phyloP scores from a whole-genome alignment of 2,797 vertebrate genomes.

The Myotis daubentonii region DNA sequence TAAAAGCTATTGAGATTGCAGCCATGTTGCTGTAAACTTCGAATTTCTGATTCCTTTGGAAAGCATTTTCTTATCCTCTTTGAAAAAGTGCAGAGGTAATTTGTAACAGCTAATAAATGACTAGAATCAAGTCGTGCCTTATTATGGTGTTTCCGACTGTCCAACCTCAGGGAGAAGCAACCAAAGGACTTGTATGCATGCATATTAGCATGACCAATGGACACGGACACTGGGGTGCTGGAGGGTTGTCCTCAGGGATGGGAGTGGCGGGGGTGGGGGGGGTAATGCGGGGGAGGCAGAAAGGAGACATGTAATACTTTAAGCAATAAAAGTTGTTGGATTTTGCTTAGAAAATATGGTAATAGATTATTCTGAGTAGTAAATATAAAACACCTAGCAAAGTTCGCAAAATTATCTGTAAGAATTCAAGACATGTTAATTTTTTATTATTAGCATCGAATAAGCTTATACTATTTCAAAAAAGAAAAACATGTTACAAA shows the following conservation, averaged over 20 bases:
- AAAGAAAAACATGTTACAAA: not conserved
- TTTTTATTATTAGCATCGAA: not conserved
- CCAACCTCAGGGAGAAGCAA: too few relatives aligned
- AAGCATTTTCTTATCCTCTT: not conserved
- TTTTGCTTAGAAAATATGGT: not conserved
- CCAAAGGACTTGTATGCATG: too few relatives aligned
- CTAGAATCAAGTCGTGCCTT: not conserved
- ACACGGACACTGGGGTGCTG: too few relatives aligned
- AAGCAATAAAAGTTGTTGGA: too few relatives aligned
- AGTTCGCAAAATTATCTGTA: not conserved
- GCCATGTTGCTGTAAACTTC: not conserved
- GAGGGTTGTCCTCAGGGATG: too few relatives aligned
- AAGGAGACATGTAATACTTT: too few relatives aligned
- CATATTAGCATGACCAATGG: too few relatives aligned
- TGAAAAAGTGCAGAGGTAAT: constrained; percentile 13
- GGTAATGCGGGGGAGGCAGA: accelerated
- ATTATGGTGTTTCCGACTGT: not conserved
- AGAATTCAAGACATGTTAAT: not conserved
- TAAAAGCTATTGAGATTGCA: not conserved
- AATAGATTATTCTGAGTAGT: not conserved
- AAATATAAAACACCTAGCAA: not conserved
- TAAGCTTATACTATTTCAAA: not conserved
- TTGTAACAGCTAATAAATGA: not conserved
- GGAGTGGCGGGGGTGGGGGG: too few relatives aligned
- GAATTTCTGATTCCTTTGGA: constrained; percentile 32